phyloP scores from a whole-genome alignment of 1,140 invertebrate species.

The Cyclargus thomasi region DNA sequence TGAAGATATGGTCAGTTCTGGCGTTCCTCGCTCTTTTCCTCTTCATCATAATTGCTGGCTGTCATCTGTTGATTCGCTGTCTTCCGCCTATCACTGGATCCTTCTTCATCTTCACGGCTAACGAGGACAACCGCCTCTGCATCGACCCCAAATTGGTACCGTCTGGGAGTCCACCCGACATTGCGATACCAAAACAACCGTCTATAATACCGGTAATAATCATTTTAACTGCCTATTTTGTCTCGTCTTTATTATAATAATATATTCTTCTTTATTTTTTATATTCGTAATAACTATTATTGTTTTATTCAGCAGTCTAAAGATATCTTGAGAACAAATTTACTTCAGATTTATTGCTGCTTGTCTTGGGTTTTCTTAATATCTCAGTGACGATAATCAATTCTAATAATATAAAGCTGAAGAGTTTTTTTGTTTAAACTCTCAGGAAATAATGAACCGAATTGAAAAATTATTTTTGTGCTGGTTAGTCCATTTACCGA shows the following conservation, averaged over 20 bases:
- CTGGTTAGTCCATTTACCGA: no score
- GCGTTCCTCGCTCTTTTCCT: conserved; percentile 41
- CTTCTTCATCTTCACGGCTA: conserved; percentile 62
- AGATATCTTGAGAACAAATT: no score
- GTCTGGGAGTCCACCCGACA: conserved; percentile 18
- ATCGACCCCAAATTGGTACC: conserved; percentile 46
- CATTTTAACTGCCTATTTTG: background rate
- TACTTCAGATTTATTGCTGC: no score
- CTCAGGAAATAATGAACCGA: no score
- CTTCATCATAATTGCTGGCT: conserved; percentile 36
- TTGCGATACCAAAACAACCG: conserved; percentile 24
- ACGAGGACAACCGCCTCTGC: conserved; percentile 60
- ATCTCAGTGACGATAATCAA: no score
- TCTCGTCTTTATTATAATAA: background rate
- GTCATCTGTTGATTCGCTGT: conserved; percentile 41
- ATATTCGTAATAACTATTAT: background rate
- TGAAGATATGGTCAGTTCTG: conserved; percentile 45
- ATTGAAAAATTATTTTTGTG: no score
- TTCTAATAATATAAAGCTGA: no score
- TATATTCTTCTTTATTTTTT: background rate
- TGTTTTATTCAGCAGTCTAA: no score
- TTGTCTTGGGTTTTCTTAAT: no score
- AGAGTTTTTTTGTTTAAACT: no score
- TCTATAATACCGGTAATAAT: conserved; percentile 50
- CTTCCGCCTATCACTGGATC: conserved; percentile 46